phyloP scores from a whole-genome alignment of 2,888 invertebrate species.

The Orthosia gothica region DNA sequence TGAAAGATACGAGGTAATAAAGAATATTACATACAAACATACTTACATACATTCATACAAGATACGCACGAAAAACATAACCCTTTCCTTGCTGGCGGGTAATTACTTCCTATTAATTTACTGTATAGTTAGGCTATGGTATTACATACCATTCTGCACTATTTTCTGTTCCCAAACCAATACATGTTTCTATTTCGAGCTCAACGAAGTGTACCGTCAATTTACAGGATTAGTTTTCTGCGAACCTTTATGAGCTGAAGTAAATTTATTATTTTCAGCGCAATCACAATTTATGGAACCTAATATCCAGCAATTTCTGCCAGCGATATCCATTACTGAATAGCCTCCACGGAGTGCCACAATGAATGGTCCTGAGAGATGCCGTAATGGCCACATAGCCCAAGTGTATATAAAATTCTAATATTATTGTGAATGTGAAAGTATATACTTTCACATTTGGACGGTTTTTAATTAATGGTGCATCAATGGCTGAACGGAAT shows the following conservation, averaged over 20 bases:
- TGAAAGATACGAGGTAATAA: no score
- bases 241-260: conserved; percentile 7
- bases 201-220: not conserved
- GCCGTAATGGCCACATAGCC: conserved; percentile 31
- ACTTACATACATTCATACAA: no score
- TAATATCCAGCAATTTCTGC: conserved; percentile 33
- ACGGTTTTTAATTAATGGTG: no score
- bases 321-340: conserved; percentile 45
- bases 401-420: not conserved
- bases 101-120: not conserved
- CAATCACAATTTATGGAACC: conserved; percentile 41
- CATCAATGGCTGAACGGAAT: no score
- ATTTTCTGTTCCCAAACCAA: conserved; percentile 2
- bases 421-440: no score
- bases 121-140: not conserved
- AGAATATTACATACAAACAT: no score
- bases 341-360: conserved; percentile 8
- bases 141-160: not conserved
- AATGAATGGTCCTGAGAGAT: conserved; percentile 25
- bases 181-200: not conserved
- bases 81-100: no score
- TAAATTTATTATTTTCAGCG: conserved; percentile 23
- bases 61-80: no score
- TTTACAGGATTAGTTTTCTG: conserved; percentile 24
- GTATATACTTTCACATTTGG: no score